These are phyloP conservation scores for Thalassarche chlororhynchos DNA, from an alignment of 2,113 vertebrate genomes.

Conservation along the genomic window DNA sequence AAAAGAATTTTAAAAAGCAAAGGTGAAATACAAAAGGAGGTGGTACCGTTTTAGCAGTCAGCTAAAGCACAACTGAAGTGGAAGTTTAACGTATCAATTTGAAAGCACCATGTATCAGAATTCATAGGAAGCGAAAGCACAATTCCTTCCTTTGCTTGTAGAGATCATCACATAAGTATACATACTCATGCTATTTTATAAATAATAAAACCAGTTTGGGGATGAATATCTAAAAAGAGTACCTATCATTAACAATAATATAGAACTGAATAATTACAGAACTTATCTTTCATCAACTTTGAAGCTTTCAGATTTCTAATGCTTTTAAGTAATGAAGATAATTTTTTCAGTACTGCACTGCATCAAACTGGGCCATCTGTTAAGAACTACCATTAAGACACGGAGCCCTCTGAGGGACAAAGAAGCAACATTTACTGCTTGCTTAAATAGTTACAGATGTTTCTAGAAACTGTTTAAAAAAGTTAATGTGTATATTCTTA, in stretches of 20 bases:
- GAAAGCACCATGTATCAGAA: neutral
- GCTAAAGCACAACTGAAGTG: neutral
- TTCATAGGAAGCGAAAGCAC: neutral
- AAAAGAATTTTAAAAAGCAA: neutral
- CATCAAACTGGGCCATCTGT: slow-evolving; percentile 53
- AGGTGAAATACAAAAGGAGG: neutral
- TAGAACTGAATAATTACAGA: neutral
- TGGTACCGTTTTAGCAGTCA: neutral
- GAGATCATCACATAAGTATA: neutral
- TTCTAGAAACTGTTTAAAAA: neutral
- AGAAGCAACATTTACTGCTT: slow-evolving; percentile 6
- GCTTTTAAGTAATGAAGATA: neutral
- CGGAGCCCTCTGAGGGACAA: neutral
- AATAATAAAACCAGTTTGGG: neutral
- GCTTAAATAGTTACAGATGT: neutral
- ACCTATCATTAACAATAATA: neutral
- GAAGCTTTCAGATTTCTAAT: slow-evolving; percentile 1
- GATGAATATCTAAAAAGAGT: neutral
- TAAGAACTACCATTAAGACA: slow-evolving; percentile 37
- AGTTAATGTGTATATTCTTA: neutral
- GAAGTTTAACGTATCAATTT: neutral
- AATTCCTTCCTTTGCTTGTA: neutral
- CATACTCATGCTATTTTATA: neutral
- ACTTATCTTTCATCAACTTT: neutral
- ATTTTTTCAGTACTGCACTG: neutral